Conservation (phyloP, 2,797 vertebrate species). For the Arrhamphus sclerolepis region DNA sequence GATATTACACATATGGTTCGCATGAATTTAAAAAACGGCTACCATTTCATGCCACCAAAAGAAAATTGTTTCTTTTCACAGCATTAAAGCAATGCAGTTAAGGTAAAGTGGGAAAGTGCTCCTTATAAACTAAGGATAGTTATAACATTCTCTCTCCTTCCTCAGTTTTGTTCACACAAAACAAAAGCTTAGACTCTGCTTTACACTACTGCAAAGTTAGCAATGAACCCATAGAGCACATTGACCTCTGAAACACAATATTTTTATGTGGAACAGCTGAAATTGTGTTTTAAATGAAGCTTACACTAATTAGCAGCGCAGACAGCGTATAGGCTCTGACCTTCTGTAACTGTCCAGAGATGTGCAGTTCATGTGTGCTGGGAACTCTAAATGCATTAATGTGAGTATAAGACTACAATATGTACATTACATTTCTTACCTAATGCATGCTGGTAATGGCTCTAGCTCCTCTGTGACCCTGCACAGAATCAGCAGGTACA, state of each 20-base stretch:
- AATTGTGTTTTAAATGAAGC: constrained; percentile 28
- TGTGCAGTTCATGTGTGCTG: constrained; percentile 1
- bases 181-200: background rate
- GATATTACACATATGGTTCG: background rate
- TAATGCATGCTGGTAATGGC: constrained; percentile 51
- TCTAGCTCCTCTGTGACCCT: constrained; percentile 45
- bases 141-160: no score
- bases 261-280: constrained; percentile 9
- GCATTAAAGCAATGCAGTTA: background rate
- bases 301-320: constrained; percentile 20
- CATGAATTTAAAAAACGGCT: no score
- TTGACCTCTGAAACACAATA: constrained; percentile 8
- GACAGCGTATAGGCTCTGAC: background rate
- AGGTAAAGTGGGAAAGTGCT: background rate
- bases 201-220: constrained; percentile 2
- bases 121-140: background rate
- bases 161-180: background rate
- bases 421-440: constrained; percentile 21
- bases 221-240: constrained; percentile 12
- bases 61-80: background rate
- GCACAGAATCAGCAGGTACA: constrained; percentile 23
- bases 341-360: constrained; percentile 10
- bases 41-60: no score
- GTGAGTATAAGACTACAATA: constrained; percentile 10
- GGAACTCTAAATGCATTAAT: constrained; percentile 14